Percentiles rank a stretch among this genome's conserved stretches.
These are phyloP conservation scores for Drosophila nigrodunni DNA, from an alignment of 1,140 invertebrate species.

Conservation along the genomic window DNA sequence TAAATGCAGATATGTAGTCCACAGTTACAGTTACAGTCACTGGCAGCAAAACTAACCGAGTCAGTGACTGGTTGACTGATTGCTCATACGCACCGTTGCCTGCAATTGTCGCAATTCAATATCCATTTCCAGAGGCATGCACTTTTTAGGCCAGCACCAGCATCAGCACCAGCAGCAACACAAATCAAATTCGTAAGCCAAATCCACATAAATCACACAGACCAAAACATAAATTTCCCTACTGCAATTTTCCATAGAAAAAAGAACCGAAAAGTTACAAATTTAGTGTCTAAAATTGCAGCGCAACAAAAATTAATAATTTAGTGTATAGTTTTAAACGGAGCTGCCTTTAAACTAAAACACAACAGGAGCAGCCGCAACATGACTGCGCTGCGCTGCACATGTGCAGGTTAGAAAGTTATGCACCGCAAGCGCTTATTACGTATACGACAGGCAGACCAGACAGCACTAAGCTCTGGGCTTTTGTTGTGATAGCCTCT, in stretches of 20 bases:
- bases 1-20: conserved; percentile 59
- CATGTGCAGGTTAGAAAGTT: not conserved
- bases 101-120: conserved; percentile 63
- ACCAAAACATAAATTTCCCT: conserved; percentile 12
- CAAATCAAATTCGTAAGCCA: conserved; percentile 37
- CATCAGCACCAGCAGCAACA: not conserved
- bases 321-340: conserved; percentile 66
- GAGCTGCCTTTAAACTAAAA: conserved; percentile 45
- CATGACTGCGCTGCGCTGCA: conserved; percentile 46
- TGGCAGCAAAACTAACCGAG: conserved; percentile 48
- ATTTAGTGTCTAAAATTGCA: conserved; percentile 44
- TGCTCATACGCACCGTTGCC: conserved; percentile 76
- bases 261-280: conserved; percentile 1
- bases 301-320: conserved; percentile 51
- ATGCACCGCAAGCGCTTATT: not conserved
- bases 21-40: not conserved
- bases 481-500: no score
- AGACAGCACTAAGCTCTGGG: no score
- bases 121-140: conserved; percentile 28
- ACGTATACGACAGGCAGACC: not conserved
- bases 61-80: conserved; percentile 76
- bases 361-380: conserved; percentile 54
- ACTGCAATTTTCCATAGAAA: not conserved
- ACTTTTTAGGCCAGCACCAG: conserved; percentile 1
- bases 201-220: conserved; percentile 27